Conservation (phyloP, 1,140 invertebrate genomes). For the Chironomus tepperi region DNA sequence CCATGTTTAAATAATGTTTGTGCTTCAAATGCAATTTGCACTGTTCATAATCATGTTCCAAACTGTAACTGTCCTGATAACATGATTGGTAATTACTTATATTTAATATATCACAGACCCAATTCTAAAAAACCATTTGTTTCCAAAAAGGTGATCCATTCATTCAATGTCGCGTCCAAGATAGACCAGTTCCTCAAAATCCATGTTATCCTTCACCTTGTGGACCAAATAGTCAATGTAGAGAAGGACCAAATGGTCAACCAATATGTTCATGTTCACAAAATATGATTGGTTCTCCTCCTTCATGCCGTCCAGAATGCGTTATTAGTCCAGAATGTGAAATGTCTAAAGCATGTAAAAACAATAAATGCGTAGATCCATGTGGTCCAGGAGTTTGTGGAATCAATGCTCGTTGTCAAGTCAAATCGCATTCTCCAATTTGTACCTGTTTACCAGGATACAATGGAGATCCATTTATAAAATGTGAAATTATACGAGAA, state of each 20-base stretch:
- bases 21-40: slow-evolving; percentile 63
- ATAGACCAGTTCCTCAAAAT: slow-evolving; percentile 42
- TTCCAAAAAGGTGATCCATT: slow-evolving; percentile 57
- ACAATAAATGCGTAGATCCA: slow-evolving; percentile 53
- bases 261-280: slow-evolving; percentile 52
- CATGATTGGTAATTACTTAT: slow-evolving; percentile 47
- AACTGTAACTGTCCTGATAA: slow-evolving; percentile 64
- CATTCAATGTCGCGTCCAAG: slow-evolving; percentile 53
- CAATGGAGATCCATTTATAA: slow-evolving; percentile 53
- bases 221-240: slow-evolving; percentile 45
- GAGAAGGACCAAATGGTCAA: slow-evolving; percentile 43
- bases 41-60: slow-evolving; percentile 61
- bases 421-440: slow-evolving; percentile 59
- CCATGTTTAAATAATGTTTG: slow-evolving; percentile 61
- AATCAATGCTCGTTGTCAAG: slow-evolving; percentile 60
- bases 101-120: no score
- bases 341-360: slow-evolving; percentile 49
- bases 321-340: slow-evolving; percentile 54
- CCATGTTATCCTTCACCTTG: slow-evolving; percentile 50
- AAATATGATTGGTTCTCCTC: slow-evolving; percentile 48
- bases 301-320: slow-evolving; percentile 52
- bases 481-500: slow-evolving; percentile 32
- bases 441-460: slow-evolving; percentile 62
- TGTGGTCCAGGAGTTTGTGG: slow-evolving; percentile 61
- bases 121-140: no score